Base-by-base conservation (phyloP, 64 coral and sea anemone species). In the Dendrophyllia cribrosa region DNA sequence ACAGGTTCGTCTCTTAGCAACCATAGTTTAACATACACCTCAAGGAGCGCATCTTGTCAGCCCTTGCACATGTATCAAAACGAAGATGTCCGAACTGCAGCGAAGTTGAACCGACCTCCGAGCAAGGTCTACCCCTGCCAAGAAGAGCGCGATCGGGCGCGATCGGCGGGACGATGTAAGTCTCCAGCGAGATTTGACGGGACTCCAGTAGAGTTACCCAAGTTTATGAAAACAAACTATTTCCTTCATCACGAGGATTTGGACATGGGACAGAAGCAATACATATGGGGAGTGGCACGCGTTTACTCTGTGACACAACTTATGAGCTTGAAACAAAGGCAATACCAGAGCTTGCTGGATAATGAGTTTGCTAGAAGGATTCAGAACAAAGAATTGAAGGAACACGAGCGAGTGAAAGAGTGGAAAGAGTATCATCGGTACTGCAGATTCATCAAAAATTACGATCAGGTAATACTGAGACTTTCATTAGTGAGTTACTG, bases 391-490 rank as follows among this genome's bases (percentile, higher is more conserved):
- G 91, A 90, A 0, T 52, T 98, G 23, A 98, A 89, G 66, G 94
- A 96, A 55, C 56, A 93, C 23, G 93, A 98, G 77, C 89, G 90
- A 21, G 62, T 89, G 4, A 93, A 93, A 43, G 97, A 98, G 58
- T 91, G 87, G 94, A 95, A 94, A 59, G 97, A 98, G 23, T 98
- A 98, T 84, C 58, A 83, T 46, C 86, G 97, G 34, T 98, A 98
- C 62, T 87, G 70, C 24, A 93, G 53, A 60, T 96, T 96, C 52
- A 98, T 98, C 50, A 95, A 95, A 75, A 98, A 70, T 76, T 95
- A 98, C 63, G 97, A 98, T 11, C 91, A 93, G 97, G 97, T 98
- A 83, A 67, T 13, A 7, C 0, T 15, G 2, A 8, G 13, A 9
- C 53, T 56, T 56, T 6, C 7, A 34, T 34, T 34, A n/a, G n/a